Evolutionary conservation across 30 jellyfish, hydroid and myxozoan genomes (phyloP).

Genomic region (Turritopsis rubra): DNA sequence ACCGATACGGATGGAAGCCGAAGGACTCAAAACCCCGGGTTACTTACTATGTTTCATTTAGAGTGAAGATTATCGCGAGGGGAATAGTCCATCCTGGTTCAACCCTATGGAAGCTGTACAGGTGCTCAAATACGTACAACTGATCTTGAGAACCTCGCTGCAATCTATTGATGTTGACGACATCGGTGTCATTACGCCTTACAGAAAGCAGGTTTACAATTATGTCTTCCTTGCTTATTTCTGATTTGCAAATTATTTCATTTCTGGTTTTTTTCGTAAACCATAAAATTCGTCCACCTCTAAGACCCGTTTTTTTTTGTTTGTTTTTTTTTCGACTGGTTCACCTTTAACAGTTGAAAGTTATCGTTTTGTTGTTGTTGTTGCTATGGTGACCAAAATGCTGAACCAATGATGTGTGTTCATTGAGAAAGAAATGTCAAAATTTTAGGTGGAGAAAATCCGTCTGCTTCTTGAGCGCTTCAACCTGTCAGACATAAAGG

Average conservation of each 20-base stretch:
- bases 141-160: slow-evolving; percentile 22
- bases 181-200: slow-evolving; percentile 84
- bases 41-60: neutral
- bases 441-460: slow-evolving; percentile 71
- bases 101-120: slow-evolving; percentile 85
- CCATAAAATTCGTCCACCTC: too few relatives aligned
- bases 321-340: neutral
- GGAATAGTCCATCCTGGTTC: slow-evolving; percentile 94
- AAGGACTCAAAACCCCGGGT: too few relatives aligned
- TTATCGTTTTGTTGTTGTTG: too few relatives aligned
- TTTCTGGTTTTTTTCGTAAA: neutral
- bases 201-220: slow-evolving; percentile 72
- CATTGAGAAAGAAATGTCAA: neutral
- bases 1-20: too few relatives aligned
- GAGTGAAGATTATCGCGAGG: slow-evolving; percentile 93
- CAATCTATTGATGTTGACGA: slow-evolving; percentile 41
- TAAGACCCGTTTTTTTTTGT: too few relatives aligned
- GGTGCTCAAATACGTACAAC: slow-evolving; percentile 64
- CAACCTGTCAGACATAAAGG: slow-evolving; percentile 57
- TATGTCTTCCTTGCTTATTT: too few relatives aligned
- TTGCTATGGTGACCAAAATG: too few relatives aligned
- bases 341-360: too few relatives aligned
- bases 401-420: neutral
- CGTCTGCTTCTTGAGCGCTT: slow-evolving; percentile 64
- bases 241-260: neutral